phyloP scores from a whole-genome alignment of 2,797 vertebrate genomes.

The Cyprinodon diabolis region DNA sequence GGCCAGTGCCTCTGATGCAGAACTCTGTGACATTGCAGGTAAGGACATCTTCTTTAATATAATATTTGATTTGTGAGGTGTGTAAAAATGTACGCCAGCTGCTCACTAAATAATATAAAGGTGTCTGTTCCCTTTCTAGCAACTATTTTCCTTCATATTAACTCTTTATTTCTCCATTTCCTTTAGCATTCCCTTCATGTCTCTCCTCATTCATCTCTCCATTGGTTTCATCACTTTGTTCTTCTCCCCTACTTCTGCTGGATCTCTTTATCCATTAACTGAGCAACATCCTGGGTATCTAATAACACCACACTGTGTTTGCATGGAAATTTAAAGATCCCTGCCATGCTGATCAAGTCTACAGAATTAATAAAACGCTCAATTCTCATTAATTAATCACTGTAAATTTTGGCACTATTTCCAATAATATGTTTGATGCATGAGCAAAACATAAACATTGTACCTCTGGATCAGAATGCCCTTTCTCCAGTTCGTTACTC shows the following conservation, averaged over 20 bases:
- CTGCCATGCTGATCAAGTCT: slow-evolving; percentile 23
- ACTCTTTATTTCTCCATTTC: slow-evolving; percentile 52
- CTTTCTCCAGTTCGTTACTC: not conserved
- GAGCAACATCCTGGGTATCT: slow-evolving; percentile 61
- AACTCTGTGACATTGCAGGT: slow-evolving; percentile 98
- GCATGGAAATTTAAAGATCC: slow-evolving; percentile 36
- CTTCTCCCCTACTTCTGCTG: slow-evolving; percentile 49
- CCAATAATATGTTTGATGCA: slow-evolving; percentile 8
- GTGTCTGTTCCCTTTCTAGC: slow-evolving; percentile 6
- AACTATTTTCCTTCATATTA: slow-evolving; percentile 40
- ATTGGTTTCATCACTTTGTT: slow-evolving; percentile 46
- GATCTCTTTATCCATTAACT: slow-evolving; percentile 54
- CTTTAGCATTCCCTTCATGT: slow-evolving; percentile 50
- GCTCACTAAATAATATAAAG: slow-evolving; percentile 34
- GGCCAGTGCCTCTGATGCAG: slow-evolving; percentile 92
- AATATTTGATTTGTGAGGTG: not conserved
- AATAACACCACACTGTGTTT: slow-evolving; percentile 34
- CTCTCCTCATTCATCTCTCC: slow-evolving; percentile 51
- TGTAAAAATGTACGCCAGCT: not conserved
- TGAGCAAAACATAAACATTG: not conserved
- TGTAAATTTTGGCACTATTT: not conserved
- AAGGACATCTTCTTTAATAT: slow-evolving; percentile 24
- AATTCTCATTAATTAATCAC: not conserved
- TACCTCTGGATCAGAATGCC: not conserved
- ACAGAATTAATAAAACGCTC: not conserved